These are phyloP conservation scores for Patella depressa DNA, from an alignment of 2,888 invertebrate genomes.

Conservation along the genomic window DNA sequence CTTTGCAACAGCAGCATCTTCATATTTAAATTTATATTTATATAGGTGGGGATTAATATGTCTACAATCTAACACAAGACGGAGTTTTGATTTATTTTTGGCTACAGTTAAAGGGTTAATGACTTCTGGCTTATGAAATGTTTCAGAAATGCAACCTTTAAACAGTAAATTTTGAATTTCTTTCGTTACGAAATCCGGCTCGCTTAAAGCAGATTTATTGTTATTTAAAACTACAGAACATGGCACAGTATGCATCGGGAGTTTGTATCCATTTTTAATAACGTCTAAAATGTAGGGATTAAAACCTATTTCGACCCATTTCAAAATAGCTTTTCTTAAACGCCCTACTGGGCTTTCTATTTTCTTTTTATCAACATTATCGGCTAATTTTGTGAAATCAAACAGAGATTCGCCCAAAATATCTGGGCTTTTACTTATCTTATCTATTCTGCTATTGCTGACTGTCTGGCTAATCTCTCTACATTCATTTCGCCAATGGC, in stretches of 20 bases:
- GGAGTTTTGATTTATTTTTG: neutral
- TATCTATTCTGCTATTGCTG: neutral
- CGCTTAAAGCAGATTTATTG: neutral
- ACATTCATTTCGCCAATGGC: too few species aligned
- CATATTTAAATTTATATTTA: neutral
- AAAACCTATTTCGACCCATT: neutral
- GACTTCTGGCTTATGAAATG: neutral
- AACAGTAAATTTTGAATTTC: neutral
- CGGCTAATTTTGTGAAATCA: too few species aligned
- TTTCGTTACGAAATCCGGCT: neutral
- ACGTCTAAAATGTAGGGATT: neutral
- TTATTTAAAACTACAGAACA: neutral
- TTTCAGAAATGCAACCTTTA: neutral
- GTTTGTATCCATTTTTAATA: neutral
- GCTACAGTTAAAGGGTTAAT: neutral
- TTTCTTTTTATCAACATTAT: too few species aligned
- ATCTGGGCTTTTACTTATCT: neutral
- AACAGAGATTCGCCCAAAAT: neutral
- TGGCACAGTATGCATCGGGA: neutral
- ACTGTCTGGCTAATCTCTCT: too few species aligned
- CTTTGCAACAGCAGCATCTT: neutral
- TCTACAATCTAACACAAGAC: conserved; percentile 3
- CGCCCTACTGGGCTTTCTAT: neutral
- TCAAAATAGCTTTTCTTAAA: neutral
- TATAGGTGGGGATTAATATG: neutral